These are phyloP conservation scores for Cephus pulcher DNA, from an alignment of 2,888 invertebrate species.

Conservation along the genomic window DNA sequence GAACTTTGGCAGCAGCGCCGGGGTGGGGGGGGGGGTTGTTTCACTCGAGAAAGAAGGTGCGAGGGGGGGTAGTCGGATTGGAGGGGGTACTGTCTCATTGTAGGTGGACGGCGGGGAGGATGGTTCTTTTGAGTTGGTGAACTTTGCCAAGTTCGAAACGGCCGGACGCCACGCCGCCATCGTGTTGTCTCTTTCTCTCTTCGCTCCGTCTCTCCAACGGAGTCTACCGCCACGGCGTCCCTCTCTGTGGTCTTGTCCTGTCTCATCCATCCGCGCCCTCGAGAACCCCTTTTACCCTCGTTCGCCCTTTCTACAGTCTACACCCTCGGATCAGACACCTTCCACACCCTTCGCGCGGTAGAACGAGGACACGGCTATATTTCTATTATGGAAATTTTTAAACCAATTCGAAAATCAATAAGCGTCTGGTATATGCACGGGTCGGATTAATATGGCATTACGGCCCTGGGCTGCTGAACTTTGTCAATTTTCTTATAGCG, in stretches of 20 bases:
- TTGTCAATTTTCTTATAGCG: not conserved
- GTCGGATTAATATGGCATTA: not conserved
- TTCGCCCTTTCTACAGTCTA: slow-evolving; percentile 8
- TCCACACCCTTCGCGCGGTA: slow-evolving; percentile 21
- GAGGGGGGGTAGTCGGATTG: not conserved
- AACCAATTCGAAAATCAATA: slow-evolving; percentile 66
- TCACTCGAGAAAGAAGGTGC: not conserved
- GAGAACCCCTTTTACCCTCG: slow-evolving; percentile 23
- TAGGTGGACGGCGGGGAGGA: slow-evolving; percentile 18
- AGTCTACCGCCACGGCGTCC: slow-evolving; percentile 25
- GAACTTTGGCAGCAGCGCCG: not conserved
- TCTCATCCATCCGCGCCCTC: slow-evolving; percentile 16
- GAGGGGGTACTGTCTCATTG: not conserved
- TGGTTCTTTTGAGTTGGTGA: slow-evolving; percentile 57
- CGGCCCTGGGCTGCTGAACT: not conserved
- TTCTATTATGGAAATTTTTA: slow-evolving; percentile 65
- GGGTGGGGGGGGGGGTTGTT: not conserved
- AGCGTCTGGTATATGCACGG: slow-evolving; percentile 26
- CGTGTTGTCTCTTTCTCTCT: slow-evolving; percentile 34
- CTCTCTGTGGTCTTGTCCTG: slow-evolving; percentile 27
- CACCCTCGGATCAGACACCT: slow-evolving; percentile 15
- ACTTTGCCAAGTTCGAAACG: slow-evolving; percentile 61
- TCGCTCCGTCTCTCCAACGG: slow-evolving; percentile 10
- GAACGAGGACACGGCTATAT: slow-evolving; percentile 10
- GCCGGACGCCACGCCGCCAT: slow-evolving; percentile 43